Evolutionary conservation across 2,888 invertebrate species (phyloP), one percentile per base, ranked within the genome.

Genomic region (Schizaphis graminum): DNA sequence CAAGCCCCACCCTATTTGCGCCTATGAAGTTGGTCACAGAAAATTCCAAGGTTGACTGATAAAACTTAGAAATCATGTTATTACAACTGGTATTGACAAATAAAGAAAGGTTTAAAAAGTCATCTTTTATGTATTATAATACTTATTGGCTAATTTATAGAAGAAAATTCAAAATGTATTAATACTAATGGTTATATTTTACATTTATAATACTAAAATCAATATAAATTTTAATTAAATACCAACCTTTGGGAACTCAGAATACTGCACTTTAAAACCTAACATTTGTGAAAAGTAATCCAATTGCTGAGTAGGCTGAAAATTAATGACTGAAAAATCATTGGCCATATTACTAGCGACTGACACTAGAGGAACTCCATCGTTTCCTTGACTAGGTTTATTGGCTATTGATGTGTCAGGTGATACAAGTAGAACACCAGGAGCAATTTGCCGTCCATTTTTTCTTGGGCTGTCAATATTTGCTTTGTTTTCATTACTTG

Each of bases 231-330:
- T 26, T 7, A 77, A 11, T 89, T 56, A 28, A 67, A 56, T 49
- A 91, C 94, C 94, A 96, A 97, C 98, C 97, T 98, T 98, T 77
- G 98, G 98, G 96, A 98, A 98, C 96, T 98, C 98, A 0, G 97
- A 97, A 96, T 97, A 97, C 96, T 98, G 97, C 95, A 99, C 98
- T 95, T 98, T 97, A 96, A 99, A 98, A 94, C 98, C 98, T 95
- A 99, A 97, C 95, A 98, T 96, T 96, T 98, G 97, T 88, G 98
- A 98, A 95, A 99, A 96, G 96, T 99, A 99, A 95, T 98, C 96
- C 91, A 99, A 97, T 96, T 99, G 98, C 96, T 98, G 98, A 96
- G 86, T 86, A 1, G 94, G 90, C 28, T 93, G 94, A 13, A 96
- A 96, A 49, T 96, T 96, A 85, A 96, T 96, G 28, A 96, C 96